Conservation (phyloP, 2,113 vertebrate genomes). For the Stigmatopora argus region DNA sequence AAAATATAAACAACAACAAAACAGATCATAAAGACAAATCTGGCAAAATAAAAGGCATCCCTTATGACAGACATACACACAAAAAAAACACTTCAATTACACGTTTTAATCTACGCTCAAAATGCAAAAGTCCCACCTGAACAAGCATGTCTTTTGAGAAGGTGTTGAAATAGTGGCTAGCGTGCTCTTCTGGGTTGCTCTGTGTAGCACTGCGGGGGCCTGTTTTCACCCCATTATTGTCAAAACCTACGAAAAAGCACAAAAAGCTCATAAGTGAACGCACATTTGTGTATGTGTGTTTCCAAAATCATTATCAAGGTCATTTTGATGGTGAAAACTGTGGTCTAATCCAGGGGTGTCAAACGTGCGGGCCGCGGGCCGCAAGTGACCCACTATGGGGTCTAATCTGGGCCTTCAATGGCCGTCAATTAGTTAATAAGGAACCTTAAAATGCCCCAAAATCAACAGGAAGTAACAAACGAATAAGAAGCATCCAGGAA, state of each 20-base stretch:
- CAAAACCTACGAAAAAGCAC: slow-evolving; percentile 80
- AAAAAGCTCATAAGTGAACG: neutral
- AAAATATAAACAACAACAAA: neutral
- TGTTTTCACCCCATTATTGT: slow-evolving; percentile 89
- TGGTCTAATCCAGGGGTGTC: too few relatives aligned
- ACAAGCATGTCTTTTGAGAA: slow-evolving; percentile 96
- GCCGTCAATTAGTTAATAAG: too few relatives aligned
- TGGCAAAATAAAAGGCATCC: neutral
- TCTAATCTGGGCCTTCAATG: too few relatives aligned
- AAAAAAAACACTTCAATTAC: neutral
- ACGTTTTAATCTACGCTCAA: slow-evolving; percentile 7
- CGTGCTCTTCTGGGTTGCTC: slow-evolving; percentile 93
- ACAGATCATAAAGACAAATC: neutral
- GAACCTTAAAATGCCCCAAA: too few relatives aligned
- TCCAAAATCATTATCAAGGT: too few relatives aligned
- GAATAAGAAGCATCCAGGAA: too few relatives aligned
- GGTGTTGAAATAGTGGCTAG: slow-evolving; percentile 90
- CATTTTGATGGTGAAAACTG: too few relatives aligned
- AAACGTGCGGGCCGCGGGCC: too few relatives aligned
- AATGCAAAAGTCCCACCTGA: slow-evolving; percentile 73
- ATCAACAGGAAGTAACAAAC: too few relatives aligned
- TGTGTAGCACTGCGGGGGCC: slow-evolving; percentile 93
- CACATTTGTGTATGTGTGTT: neutral
- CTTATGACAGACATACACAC: neutral
- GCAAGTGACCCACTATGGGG: too few relatives aligned